Base-by-base conservation (phyloP, 53 echinoderm and acorn worm species). In the Echinometra lucunter region DNA sequence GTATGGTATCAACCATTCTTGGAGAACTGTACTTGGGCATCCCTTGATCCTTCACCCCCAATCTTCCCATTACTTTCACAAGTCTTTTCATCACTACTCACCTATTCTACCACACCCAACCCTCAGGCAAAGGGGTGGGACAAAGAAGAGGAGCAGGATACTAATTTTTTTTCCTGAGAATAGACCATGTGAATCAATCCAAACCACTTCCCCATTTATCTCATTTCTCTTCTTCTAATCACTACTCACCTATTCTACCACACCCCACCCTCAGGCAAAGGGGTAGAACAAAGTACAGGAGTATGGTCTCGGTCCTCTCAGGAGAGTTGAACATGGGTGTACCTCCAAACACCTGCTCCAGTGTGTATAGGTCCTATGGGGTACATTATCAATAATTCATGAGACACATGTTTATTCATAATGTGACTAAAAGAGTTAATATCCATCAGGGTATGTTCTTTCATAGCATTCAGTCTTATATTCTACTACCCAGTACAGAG, bases 331-430 rank as follows among this genome's bases (percentile, higher is more conserved):
- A 98, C 45, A 98, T 88, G 0, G 98, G 96, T 19, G 97, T 98
- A 12, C 98, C 98, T 32, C 98, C 97, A 93, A 98, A 98, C 89
- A 98, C 98, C 92, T 98, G 98, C 95, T 98, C 97, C 95, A 98
- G 58, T 15, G 98, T 98, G 92, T 98, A 98, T 66, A 97, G 92
- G 88, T 98, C 98, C 98, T 98, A 91, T 21, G 66, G 58, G 57
- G 72, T n/a, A 78, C 89, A 89, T 75, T 57, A 94, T 57, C 63
- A 94, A 93, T 55, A 37, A 91, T 90, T 95, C 75, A 95, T 89
- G 30, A 89, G 89, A 74, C 12, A 38, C 92, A 45, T 92, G 72
- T 45, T 44, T 91, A 92, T 63, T 63, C 91, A 90, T 90, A 40
- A 37, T 23, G 42, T 78, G 21, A 3, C 11, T 18, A 37, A 38